Evolutionary conservation across 1,140 invertebrate genomes (phyloP).

Genomic region (Aphelenchoides fujianensis): DNA sequence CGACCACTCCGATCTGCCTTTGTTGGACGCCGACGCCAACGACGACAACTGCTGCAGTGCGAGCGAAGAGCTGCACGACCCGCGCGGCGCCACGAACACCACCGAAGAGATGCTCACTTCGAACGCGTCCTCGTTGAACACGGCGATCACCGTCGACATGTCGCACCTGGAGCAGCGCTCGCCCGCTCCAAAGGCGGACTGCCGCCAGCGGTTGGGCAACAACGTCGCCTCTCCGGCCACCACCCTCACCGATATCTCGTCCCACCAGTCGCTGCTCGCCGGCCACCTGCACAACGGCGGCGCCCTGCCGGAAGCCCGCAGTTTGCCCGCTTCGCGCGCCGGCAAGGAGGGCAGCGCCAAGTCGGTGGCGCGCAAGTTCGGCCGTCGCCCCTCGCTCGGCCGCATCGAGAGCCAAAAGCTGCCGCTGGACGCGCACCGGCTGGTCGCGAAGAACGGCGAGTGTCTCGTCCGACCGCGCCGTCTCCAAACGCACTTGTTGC

Average conservation of each 20-base stretch:
- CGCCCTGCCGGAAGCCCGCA: background rate
- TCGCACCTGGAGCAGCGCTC: background rate
- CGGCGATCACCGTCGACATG: background rate
- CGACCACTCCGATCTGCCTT: background rate
- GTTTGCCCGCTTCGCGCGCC: background rate
- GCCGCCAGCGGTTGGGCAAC: background rate
- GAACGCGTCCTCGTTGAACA: background rate
- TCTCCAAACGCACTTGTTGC: background rate
- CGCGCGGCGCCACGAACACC: background rate
- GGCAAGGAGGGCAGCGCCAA: background rate
- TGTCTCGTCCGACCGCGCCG: slow-evolving; percentile 42
- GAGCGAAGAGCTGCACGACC: background rate
- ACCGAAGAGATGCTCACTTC: background rate
- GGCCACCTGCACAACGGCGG: background rate
- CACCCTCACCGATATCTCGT: background rate
- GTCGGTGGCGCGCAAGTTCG: background rate
- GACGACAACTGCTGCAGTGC: background rate
- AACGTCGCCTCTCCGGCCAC: background rate
- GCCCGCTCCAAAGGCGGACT: background rate
- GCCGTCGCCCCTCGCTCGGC: background rate
- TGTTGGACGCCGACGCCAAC: background rate
- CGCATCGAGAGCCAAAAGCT: background rate
- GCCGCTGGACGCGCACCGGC: slow-evolving; percentile 2
- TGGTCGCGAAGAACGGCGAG: slow-evolving; percentile 50
- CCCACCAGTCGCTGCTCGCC: background rate